phyloP scores from a whole-genome alignment of 2,888 invertebrate genomes.

The Papilio gigon region DNA sequence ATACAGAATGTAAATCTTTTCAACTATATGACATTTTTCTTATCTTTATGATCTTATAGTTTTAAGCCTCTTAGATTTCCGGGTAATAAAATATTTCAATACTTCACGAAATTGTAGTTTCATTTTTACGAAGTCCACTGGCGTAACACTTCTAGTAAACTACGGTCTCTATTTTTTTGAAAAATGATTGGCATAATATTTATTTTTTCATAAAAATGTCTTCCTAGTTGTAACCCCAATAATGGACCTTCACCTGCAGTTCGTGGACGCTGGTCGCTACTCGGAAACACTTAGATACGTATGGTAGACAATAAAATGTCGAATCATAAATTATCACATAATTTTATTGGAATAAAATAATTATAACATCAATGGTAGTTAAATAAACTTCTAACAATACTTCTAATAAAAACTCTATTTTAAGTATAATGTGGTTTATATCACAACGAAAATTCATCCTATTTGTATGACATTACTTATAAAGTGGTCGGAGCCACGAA shows the following conservation, averaged over 20 bases:
- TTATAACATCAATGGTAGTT: constrained; percentile 22
- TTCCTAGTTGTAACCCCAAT: background rate
- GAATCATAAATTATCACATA: background rate
- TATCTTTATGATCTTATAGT: constrained; percentile 36
- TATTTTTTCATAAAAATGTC: background rate
- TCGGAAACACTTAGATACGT: too few species aligned
- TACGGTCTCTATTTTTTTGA: background rate
- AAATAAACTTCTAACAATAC: background rate
- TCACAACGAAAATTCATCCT: constrained; percentile 18
- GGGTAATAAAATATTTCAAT: constrained; percentile 23
- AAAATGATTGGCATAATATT: too few species aligned
- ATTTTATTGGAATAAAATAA: constrained; percentile 39
- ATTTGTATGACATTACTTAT: background rate
- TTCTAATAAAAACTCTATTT: constrained; percentile 15
- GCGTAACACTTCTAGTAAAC: background rate
- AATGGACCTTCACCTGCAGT: too few species aligned
- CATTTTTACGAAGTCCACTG: background rate
- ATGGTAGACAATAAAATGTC: constrained; percentile 1
- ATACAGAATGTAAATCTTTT: constrained; percentile 6
- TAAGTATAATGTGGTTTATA: constrained; percentile 19
- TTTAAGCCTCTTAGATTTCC: constrained; percentile 28
- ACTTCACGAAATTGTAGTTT: constrained; percentile 11
- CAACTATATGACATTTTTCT: constrained; percentile 31
- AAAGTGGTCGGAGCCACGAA: constrained; percentile 10
- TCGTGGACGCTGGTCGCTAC: too few species aligned